These are phyloP conservation scores for Brachirus orientalis DNA, from an alignment of 2,113 vertebrate species.

Conservation along the genomic window DNA sequence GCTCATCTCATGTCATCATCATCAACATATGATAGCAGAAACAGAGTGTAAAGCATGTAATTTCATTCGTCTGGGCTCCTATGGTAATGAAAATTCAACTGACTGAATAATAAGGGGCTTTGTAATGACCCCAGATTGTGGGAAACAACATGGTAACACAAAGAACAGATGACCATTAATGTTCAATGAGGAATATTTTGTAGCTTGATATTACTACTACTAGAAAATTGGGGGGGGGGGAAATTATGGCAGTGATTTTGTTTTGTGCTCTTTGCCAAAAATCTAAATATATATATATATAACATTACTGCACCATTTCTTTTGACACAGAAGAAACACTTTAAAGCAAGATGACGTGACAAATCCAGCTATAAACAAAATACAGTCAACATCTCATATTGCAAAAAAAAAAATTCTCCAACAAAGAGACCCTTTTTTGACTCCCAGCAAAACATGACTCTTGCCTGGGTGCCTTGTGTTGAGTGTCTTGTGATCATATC, in stretches of 20 bases:
- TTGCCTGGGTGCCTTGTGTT: constrained; percentile 51
- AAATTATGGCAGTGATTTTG: constrained; percentile 17
- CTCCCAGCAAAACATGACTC: constrained; percentile 57
- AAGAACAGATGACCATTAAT: constrained; percentile 7
- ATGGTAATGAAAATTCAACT: constrained; percentile 32
- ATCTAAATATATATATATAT: not conserved
- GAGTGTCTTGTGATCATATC: constrained; percentile 67
- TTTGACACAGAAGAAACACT: constrained; percentile 31
- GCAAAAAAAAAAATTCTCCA: too few relatives aligned
- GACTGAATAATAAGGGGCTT: constrained; percentile 30
- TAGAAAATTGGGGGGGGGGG: constrained; percentile 2
- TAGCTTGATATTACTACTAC: not conserved
- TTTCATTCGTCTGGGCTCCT: constrained; percentile 45
- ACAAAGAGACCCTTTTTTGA: constrained; percentile 67
- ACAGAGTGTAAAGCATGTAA: constrained; percentile 47
- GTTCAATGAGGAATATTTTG: not conserved
- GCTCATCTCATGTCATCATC: constrained; percentile 12
- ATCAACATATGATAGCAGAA: constrained; percentile 52
- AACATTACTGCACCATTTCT: not conserved
- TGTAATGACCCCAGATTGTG: constrained; percentile 27
- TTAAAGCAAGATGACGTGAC: constrained; percentile 15
- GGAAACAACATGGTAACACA: constrained; percentile 3
- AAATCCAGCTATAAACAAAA: constrained; percentile 9
- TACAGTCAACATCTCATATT: constrained; percentile 46
- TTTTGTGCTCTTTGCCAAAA: constrained; percentile 13